Conservation (phyloP, 2,113 vertebrate species). For the Mus pahari region DNA sequence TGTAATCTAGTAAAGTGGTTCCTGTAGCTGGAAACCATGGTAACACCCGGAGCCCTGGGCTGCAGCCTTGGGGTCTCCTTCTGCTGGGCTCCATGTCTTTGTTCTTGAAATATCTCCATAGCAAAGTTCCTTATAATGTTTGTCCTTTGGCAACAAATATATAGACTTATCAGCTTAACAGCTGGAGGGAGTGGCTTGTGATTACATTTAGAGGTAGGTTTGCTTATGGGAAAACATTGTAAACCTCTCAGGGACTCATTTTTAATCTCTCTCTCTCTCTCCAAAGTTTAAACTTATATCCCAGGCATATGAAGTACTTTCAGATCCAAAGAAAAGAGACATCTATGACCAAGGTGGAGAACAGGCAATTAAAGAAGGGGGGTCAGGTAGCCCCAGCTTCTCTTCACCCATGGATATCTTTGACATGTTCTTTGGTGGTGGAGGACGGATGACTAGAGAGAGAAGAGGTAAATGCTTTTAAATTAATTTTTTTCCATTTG, state of each 20-base stretch:
- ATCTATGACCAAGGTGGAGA: slow-evolving; percentile 98
- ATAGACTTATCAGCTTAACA: background rate
- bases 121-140: background rate
- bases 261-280: slow-evolving; percentile 67
- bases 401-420: slow-evolving; percentile 98
- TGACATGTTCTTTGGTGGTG: slow-evolving; percentile 99
- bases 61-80: background rate
- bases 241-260: background rate
- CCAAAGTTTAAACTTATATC: slow-evolving; percentile 99
- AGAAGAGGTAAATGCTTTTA: slow-evolving; percentile 90
- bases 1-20: background rate
- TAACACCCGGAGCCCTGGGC: background rate
- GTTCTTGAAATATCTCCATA: background rate
- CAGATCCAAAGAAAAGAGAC: slow-evolving; percentile 96
- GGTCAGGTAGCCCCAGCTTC: slow-evolving; percentile 90
- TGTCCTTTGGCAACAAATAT: background rate
- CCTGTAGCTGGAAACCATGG: background rate
- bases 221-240: background rate
- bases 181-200: background rate
- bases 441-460: slow-evolving; percentile 95
- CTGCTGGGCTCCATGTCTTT: no score
- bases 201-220: background rate
- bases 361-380: slow-evolving; percentile 98
- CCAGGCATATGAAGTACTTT: slow-evolving; percentile 98
- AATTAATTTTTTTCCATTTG: background rate